phyloP scores from a whole-genome alignment of 2,113 vertebrate genomes.

The Guaruba guarouba region DNA sequence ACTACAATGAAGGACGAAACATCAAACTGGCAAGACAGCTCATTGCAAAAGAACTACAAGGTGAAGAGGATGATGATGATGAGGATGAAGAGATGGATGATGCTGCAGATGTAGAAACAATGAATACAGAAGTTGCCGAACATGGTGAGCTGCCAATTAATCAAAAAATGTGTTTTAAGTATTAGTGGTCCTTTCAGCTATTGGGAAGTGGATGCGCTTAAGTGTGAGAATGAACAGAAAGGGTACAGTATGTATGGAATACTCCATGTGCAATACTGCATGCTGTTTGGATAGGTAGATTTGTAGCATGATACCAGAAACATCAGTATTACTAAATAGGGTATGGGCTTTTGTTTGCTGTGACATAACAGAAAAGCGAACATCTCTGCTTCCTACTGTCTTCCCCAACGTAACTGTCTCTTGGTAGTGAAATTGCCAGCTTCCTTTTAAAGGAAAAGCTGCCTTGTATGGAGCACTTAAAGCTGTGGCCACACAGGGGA shows the following conservation, averaged over 20 bases:
- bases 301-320: neutral
- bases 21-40: constrained; percentile 94
- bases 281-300: neutral
- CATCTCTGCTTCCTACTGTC: neutral
- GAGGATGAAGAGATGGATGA: constrained; percentile 86
- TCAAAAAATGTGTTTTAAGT: neutral
- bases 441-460: neutral
- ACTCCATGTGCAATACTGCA: neutral
- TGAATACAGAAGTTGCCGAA: constrained; percentile 62
- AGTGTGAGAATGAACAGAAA: neutral
- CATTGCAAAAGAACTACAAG: constrained; percentile 89
- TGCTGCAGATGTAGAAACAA: constrained; percentile 80
- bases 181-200: neutral
- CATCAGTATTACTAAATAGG: neutral
- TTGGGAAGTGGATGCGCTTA: neutral
- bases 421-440: neutral
- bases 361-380: neutral
- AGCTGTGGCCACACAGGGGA: neutral
- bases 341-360: neutral
- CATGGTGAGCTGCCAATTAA: constrained; percentile 63
- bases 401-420: neutral
- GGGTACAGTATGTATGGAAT: neutral
- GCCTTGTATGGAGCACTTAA: neutral
- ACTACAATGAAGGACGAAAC: constrained; percentile 96
- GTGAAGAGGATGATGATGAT: constrained; percentile 79